Conservation (phyloP, 2,888 invertebrate genomes). For the Tineola bisselliella region DNA sequence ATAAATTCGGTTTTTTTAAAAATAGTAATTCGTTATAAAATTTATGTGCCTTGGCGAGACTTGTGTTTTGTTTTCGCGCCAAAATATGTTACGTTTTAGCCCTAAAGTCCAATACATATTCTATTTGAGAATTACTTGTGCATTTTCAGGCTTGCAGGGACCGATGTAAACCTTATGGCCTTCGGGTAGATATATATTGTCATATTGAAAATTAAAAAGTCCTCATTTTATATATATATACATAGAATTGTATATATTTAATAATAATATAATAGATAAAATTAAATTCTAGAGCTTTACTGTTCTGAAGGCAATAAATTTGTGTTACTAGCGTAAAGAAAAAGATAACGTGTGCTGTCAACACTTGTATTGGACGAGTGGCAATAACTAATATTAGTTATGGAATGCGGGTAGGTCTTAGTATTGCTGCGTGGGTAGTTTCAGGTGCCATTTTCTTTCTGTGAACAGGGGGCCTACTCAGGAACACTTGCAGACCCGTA, state of each 20-base stretch:
- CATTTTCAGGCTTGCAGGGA: too few species aligned
- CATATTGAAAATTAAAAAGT: too few species aligned
- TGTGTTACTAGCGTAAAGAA: neutral
- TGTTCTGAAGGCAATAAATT: neutral
- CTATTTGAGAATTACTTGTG: neutral
- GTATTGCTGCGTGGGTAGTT: neutral
- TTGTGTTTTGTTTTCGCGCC: slow-evolving; percentile 23
- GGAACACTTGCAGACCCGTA: too few species aligned
- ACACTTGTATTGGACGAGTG: slow-evolving; percentile 5
- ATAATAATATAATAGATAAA: too few species aligned
- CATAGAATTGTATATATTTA: too few species aligned
- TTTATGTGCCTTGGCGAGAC: slow-evolving; percentile 55
- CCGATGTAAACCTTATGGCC: too few species aligned
- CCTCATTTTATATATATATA: too few species aligned
- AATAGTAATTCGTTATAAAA: slow-evolving; percentile 41
- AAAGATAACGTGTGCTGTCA: neutral
- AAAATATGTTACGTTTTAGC: slow-evolving; percentile 4
- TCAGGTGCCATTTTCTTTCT: neutral
- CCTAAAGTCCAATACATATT: neutral
- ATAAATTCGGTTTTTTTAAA: slow-evolving; percentile 54
- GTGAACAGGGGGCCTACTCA: too few species aligned
- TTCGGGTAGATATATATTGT: too few species aligned
- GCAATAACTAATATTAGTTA: neutral
- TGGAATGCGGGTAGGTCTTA: neutral
- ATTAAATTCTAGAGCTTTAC: neutral